A percentile compares a stretch with the other conserved stretches of the same genome.
Evolutionary conservation across 2,113 vertebrate species (phyloP).

Genomic region (Lates calcarifer): DNA sequence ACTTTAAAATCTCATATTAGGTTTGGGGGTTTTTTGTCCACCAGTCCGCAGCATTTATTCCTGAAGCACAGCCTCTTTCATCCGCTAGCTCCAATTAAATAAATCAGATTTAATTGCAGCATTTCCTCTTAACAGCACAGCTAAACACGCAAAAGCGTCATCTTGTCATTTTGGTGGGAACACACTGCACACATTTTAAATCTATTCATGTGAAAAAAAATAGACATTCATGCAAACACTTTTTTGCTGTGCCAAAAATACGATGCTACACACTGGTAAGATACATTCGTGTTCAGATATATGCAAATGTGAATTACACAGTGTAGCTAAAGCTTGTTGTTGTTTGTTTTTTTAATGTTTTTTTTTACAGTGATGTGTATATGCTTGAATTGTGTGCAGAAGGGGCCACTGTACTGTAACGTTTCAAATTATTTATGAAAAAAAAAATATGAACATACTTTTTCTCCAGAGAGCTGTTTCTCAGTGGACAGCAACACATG

Average conservation of each 20-base stretch:
- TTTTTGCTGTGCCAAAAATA: not conserved
- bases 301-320: slow-evolving; percentile 8
- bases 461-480: slow-evolving; percentile 50
- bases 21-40: not conserved
- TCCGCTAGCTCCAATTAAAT: slow-evolving; percentile 11
- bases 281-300: not conserved
- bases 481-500: slow-evolving; percentile 46
- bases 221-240: not conserved
- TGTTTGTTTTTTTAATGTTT: too few species aligned
- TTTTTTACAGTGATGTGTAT: slow-evolving; percentile 14
- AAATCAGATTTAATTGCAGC: slow-evolving; percentile 43
- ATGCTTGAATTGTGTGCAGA: slow-evolving; percentile 44
- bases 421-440: slow-evolving; percentile 35
- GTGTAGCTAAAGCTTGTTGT: slow-evolving; percentile 7
- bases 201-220: slow-evolving; percentile 11
- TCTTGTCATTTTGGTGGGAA: not conserved
- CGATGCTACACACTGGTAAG: not conserved
- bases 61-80: not conserved
- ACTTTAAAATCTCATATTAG: not conserved
- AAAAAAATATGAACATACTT: slow-evolving; percentile 2
- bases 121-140: slow-evolving; percentile 7
- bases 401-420: slow-evolving; percentile 29
- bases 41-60: slow-evolving; percentile 11
- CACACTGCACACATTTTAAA: slow-evolving; percentile 4
- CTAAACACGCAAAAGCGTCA: slow-evolving; percentile 7